Evolutionary conservation across 1,140 invertebrate species (phyloP), one percentile per base, ranked within the genome.

Genomic region (Nebria ingens): DNA sequence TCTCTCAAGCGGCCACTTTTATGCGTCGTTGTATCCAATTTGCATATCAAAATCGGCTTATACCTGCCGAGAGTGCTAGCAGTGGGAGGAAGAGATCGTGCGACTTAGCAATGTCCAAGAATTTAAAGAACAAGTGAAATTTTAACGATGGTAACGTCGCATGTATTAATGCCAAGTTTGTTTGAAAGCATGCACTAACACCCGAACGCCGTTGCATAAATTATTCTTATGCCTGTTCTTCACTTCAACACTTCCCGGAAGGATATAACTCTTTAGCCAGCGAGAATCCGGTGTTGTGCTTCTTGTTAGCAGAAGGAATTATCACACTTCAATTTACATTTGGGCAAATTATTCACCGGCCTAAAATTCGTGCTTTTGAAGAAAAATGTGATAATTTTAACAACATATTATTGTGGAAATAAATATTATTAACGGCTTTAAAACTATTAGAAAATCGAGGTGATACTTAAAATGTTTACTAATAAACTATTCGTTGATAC

Each of bases 161-260:
- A n/a, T n/a, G n/a, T 45, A 45, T 45, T 45, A 45, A 45, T 45
- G 40, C 6, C 40, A 45, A 45, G 40, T 45, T 45, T 45, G 40
- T 45, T 45, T 45, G 17, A 45, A 45, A 45, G 40, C 40, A 45
- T 45, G 40, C n/a, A n/a, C 40, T 45, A 45, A 11, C 40, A 6
- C 40, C 17, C 3, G 4, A 45, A 9, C 9, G 3, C 4, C 3
- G 3, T 12, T 45, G 17, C 40, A 45, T 45, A 45, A 45, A 45
- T 45, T 17, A 45, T 45, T 4, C 40, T 45, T 17, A 11, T 45
- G 6, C 3, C 17, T 9, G 6, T 17, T 12, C 40, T 45, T 17
- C 25, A 34, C 25, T 9, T 34, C 25, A 34, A 34, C 25, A 6
- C 25, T 34, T 34, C 25, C 25, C 25, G 17, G 6, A 9, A 45